A percentile compares a stretch with the other conserved stretches of the same genome.
Conservation (phyloP, 2,113 vertebrate species). For the Synodontis membranacea region DNA sequence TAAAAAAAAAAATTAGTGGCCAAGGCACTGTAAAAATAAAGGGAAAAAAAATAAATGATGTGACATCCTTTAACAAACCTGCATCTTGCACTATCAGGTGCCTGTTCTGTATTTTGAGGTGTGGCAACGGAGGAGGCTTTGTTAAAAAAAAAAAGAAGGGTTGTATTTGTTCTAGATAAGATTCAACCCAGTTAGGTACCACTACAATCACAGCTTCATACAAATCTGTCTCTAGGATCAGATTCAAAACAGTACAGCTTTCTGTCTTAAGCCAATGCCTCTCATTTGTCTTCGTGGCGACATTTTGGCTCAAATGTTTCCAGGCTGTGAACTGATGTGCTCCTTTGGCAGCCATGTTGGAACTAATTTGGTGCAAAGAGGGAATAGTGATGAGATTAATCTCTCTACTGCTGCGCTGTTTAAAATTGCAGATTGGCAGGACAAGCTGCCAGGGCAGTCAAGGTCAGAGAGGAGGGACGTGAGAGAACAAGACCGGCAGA, state of each 20-base stretch:
- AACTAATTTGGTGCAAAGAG: conserved; percentile 48
- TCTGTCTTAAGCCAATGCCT: neutral
- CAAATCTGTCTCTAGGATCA: conserved; percentile 3
- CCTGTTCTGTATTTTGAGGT: neutral
- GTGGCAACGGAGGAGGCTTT: neutral
- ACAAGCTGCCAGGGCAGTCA: conserved; percentile 30
- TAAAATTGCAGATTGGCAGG: conserved; percentile 35
- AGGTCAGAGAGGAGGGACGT: conserved; percentile 10
- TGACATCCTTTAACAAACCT: neutral
- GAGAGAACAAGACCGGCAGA: conserved; percentile 50
- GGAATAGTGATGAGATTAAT: conserved; percentile 38
- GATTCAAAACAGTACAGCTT: neutral
- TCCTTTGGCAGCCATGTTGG: conserved; percentile 45
- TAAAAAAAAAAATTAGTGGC: neutral
- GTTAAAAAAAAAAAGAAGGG: neutral
- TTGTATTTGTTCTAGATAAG: neutral
- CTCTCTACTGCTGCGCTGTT: conserved; percentile 35
- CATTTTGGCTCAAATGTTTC: conserved; percentile 23
- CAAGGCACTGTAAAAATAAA: no score
- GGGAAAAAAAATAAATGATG: no score
- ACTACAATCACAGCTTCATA: neutral
- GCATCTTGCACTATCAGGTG: neutral
- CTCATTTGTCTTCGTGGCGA: neutral
- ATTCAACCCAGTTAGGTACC: neutral
- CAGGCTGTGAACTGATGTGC: conserved; percentile 28